A percentile compares a stretch with the other conserved stretches of the same genome.
These are phyloP conservation scores for Choreutis nemorana DNA, from an alignment of 2,888 invertebrate species.

Conservation along the genomic window DNA sequence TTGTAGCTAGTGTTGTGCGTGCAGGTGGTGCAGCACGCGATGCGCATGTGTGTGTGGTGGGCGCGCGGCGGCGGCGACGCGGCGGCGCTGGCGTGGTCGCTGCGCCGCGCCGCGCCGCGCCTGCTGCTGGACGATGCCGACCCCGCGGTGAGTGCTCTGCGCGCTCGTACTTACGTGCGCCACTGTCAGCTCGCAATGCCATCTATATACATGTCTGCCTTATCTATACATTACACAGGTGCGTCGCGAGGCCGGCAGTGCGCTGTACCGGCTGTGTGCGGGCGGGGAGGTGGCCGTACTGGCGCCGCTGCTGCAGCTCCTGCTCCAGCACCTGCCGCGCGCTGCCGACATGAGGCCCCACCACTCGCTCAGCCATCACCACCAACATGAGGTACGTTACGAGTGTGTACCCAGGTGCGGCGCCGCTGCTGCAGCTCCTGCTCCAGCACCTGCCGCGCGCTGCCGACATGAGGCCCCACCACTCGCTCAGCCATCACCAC, in stretches of 20 bases:
- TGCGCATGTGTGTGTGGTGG: constrained; percentile 93
- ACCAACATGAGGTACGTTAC: constrained; percentile 31
- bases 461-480: too few species aligned
- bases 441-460: too few species aligned
- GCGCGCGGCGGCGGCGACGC: constrained; percentile 87
- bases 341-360: constrained; percentile 86
- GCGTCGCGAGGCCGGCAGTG: constrained; percentile 90
- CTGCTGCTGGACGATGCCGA: constrained; percentile 92
- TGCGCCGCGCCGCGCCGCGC: constrained; percentile 83
- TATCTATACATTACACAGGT: constrained; percentile 58
- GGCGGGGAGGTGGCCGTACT: constrained; percentile 72
- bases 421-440: too few species aligned
- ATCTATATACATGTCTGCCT: neutral
- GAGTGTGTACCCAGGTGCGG: too few species aligned
- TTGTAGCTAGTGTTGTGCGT: constrained; percentile 2
- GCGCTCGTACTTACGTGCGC: too few species aligned
- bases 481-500: constrained; percentile 1
- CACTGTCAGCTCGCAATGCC: too few species aligned
- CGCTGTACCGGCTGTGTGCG: constrained; percentile 89
- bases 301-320: constrained; percentile 81
- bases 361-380: constrained; percentile 27
- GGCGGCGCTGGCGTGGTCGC: constrained; percentile 78
- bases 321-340: constrained; percentile 81
- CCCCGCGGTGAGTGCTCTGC: constrained; percentile 63
- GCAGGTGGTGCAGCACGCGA: constrained; percentile 87